Evolutionary conservation across 1,140 invertebrate species (phyloP), one percentile per base, ranked within the genome.

Genomic region (Eriosoma lanigerum): DNA sequence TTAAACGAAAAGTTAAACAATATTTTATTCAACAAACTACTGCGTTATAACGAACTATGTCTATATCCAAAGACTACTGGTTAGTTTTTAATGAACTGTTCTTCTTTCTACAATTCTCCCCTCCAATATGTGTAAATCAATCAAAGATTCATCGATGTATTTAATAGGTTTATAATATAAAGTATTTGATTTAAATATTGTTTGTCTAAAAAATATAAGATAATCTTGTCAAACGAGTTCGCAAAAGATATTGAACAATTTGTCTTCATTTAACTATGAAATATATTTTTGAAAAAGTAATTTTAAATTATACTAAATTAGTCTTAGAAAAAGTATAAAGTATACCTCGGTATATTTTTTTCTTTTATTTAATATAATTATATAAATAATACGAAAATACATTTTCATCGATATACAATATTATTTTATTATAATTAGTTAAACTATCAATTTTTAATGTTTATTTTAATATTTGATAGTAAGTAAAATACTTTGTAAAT

Each of bases 51-150:
- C 46, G 48, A 52, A 72, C 68, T 29, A 68, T 68, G 66, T 72
- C 68, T 72, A 52, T 52, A n/a, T n/a, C n/a, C 24, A 52, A 46
- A 29, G 26, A 72, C 68, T 72, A 72, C 68, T 52, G 48, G 68
- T 72, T 29, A 48, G 24, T 72, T 72, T 72, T 17, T n/a, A 29
- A 72, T 29, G 24, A 29, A 72, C 68, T 72, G 68, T 72, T 72
- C 68, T 72, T 72, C 68, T 50, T 50, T 52, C 48, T 72, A 29
- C 48, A 2, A 72, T 72, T 72, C 2, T 46, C 68, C 68, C 68
- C 68, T 13, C 68, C 68, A 52, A 52, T 72, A 52, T 52, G 19
- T 52, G 26, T 19, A 19, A 72, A 72, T 72, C 48, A 50, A 72
- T 72, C 24, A 72, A 29, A 52, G 46, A 29, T 52, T 29, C 24